Evolutionary conservation across 2,888 invertebrate species (phyloP).

Genomic region (Dendrolimus houi): DNA sequence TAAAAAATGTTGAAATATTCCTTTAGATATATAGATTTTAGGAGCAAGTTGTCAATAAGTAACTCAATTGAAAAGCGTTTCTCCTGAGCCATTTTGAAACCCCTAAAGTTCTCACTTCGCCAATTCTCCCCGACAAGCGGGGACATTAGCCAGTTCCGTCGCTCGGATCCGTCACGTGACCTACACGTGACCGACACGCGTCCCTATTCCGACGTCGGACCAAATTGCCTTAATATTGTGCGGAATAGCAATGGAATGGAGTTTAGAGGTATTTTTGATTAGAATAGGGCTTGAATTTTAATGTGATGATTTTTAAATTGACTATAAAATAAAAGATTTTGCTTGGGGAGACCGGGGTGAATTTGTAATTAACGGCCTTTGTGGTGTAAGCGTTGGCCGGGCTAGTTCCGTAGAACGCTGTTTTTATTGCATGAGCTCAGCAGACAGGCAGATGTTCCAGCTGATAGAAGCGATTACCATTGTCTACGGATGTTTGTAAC

Average conservation of each 20-base stretch:
- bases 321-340: not conserved
- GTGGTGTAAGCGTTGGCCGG: no score
- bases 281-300: conserved; percentile 7
- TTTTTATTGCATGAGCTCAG: no score
- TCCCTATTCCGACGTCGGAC: conserved; percentile 26
- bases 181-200: conserved; percentile 36
- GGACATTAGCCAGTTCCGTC: conserved; percentile 39
- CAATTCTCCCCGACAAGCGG: conserved; percentile 36
- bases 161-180: conserved; percentile 32
- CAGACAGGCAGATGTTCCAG: no score
- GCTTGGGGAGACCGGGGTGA: not conserved
- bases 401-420: no score
- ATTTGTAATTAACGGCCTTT: no score
- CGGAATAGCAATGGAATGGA: conserved; percentile 15
- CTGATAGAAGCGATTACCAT: no score
- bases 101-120: conserved; percentile 37
- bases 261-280: conserved; percentile 6
- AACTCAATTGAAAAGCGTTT: conserved; percentile 2
- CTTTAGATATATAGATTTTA: no score
- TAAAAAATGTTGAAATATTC: no score
- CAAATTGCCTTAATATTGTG: conserved; percentile 40
- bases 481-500: no score
- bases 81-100: conserved; percentile 5
- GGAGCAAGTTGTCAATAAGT: no score
- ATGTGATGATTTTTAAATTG: conserved; percentile 1